Evolutionary conservation across 2,888 invertebrate genomes (phyloP).

Genomic region (Pachliopta kotzebuea): DNA sequence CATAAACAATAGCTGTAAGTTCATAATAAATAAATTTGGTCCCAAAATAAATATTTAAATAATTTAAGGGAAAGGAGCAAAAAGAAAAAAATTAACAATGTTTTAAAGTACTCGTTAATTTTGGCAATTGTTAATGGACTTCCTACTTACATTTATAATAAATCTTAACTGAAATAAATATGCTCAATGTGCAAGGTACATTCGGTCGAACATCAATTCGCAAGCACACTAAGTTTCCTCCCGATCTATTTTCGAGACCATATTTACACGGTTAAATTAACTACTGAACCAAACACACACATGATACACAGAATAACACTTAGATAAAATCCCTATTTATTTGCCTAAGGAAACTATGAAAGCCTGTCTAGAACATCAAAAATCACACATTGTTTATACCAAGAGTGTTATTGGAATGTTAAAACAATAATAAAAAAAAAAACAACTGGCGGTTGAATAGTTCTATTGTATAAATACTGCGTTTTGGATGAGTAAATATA

Average conservation of each 20-base stretch:
- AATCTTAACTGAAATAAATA: conserved; percentile 75
- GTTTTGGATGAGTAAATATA: conserved; percentile 42
- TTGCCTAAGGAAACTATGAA: conserved; percentile 68
- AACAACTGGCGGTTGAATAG: conserved; percentile 41
- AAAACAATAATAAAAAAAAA: conserved; percentile 54
- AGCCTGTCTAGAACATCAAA: conserved; percentile 61
- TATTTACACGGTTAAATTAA: conserved; percentile 61
- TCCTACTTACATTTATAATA: conserved; percentile 67
- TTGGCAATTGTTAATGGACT: conserved; percentile 77
- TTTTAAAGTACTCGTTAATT: conserved; percentile 75
- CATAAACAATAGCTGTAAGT: conserved; percentile 66
- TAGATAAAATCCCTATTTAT: conserved; percentile 57
- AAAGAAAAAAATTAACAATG: conserved; percentile 70
- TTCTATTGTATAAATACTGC: conserved; percentile 51
- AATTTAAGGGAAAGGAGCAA: conserved; percentile 67
- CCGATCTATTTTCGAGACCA: conserved; percentile 52
- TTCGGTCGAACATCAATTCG: conserved; percentile 59
- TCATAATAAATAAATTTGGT: conserved; percentile 80
- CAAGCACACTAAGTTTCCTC: conserved; percentile 46
- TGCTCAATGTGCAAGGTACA: conserved; percentile 62
- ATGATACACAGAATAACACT: conserved; percentile 60
- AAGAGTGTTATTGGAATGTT: conserved; percentile 72
- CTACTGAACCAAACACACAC: conserved; percentile 57
- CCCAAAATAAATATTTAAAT: conserved; percentile 78
- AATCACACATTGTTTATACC: conserved; percentile 55